Conservation (phyloP, 2,113 vertebrate species). For the cat (Felis catus) region F.catus_Fca126_mat1.0 CM031421.1:74509501-74510000, state of each 20-base stretch:
- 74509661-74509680: not conserved
- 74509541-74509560: not conserved
- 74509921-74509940: too few relatives aligned
- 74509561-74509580: not conserved
- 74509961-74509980: too few relatives aligned
- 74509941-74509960: too few relatives aligned
- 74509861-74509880: not conserved
- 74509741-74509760: not conserved
- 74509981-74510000: too few relatives aligned
- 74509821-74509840: not conserved
- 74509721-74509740: not conserved
- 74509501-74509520: not conserved
- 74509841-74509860: not conserved
- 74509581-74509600: not conserved
- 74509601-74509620: not conserved
- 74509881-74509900: not conserved
- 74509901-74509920: not conserved
- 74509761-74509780: not conserved
- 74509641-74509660: not conserved
- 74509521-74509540: not conserved
- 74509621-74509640: not conserved
- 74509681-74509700: not conserved
- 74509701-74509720: conserved; percentile 1
- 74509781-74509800: not conserved
- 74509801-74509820: not conserved